These are phyloP conservation scores for Craterocephalus amniculus DNA, from an alignment of 2,797 vertebrate genomes.

Conservation along the genomic window DNA sequence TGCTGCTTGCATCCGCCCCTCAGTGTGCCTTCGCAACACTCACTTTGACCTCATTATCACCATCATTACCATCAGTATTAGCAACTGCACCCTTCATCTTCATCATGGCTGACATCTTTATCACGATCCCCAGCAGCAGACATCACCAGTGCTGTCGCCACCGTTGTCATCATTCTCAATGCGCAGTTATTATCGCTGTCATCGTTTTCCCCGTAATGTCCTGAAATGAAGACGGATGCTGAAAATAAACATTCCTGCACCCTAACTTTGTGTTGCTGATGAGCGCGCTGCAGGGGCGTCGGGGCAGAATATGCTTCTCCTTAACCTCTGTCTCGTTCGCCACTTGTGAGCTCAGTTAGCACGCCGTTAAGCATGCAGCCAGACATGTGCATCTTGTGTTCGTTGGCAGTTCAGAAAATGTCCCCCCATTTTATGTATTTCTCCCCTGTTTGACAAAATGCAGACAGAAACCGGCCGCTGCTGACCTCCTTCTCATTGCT, in stretches of 20 bases:
- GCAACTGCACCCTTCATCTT: conserved; percentile 34
- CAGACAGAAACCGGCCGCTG: conserved; percentile 64
- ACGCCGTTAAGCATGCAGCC: conserved; percentile 40
- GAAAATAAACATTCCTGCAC: conserved; percentile 33
- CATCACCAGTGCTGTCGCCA: conserved; percentile 27
- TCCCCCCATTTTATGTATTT: conserved; percentile 54
- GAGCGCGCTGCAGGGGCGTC: conserved; percentile 49
- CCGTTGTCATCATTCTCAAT: conserved; percentile 42
- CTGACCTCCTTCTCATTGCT: conserved; percentile 77
- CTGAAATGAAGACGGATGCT: conserved; percentile 52
- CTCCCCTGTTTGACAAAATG: conserved; percentile 69
- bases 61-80: conserved; percentile 49
- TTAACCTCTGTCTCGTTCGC: conserved; percentile 38
- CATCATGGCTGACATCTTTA: conserved; percentile 37
- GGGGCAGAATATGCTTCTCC: conserved; percentile 33
- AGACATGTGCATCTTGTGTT: conserved; percentile 51
- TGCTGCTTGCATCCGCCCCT: conserved; percentile 63
- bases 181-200: conserved; percentile 33
- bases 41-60: conserved; percentile 69
- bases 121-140: conserved; percentile 32
- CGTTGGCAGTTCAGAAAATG: conserved; percentile 31
- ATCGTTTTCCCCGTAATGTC: conserved; percentile 28
- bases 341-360: conserved; percentile 60
- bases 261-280: conserved; percentile 30
- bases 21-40: conserved; percentile 37